Evolutionary conservation across 2,113 vertebrate species (phyloP), one percentile per base, ranked within the genome.

Genomic region (Misgurnus anguillicaudatus): DNA sequence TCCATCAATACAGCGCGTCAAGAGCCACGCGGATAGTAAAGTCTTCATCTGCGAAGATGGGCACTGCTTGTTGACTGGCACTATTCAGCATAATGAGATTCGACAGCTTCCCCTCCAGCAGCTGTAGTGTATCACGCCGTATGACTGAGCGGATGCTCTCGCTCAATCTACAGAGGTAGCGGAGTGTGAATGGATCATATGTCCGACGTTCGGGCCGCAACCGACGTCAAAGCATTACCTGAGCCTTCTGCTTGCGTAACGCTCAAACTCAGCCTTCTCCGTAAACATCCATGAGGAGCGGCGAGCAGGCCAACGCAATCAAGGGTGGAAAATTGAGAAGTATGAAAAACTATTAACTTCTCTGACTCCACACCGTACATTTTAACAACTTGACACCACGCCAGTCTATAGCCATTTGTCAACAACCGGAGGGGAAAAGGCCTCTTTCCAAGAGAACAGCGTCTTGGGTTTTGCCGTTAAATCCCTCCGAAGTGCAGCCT

Each of bases 401-500:
- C 78, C 82, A 80, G 75, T 83, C 73, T 67, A 66, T 60, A 83
- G 73, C 73, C 73, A 78, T 84, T 78, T 84, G 61, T 84, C 82
- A 80, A 80, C 82, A 83, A 77, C 68, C 66, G 70, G 45, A 58
- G 55, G 72, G 79, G 58, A 75, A 64, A 77, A 77, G 67, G 61
- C 45, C 51, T 58, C 67, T 75, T 68, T 81, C 64, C 82, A 75
- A 57, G 36, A 57, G 63, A 78, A 72, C 79, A 61, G 67, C 69
- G 68, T 75, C 79, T 38, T 17, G 5, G 63, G 79, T 47, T 38
- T 51, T 77, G 78, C 19, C 67, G 75, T 73, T 80, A 74, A 81
- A 81, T 78, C 71, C 77, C 16, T 80, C 75, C 69, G 75, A 73
- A 78, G 82, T 58, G 78, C 74, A 77, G 47, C n/a, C 0, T 16